phyloP scores from a whole-genome alignment of 2,888 invertebrate genomes.

The Epinotia brunnichana region DNA sequence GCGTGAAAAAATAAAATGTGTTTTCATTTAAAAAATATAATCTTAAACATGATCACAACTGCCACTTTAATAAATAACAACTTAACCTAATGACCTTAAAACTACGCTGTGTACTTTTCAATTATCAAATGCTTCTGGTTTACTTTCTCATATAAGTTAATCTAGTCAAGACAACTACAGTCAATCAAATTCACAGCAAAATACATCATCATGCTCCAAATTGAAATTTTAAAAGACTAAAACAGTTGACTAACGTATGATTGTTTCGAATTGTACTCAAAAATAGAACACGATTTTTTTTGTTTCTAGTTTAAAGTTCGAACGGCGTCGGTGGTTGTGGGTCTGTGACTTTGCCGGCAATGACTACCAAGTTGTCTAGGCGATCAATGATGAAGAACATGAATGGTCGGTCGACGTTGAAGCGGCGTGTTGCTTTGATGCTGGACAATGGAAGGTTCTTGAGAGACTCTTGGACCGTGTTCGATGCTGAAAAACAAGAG shows the following conservation, averaged over 20 bases:
- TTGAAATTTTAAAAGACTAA: conserved; percentile 2
- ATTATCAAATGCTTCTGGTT: conserved; percentile 83
- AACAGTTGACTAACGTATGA: neutral
- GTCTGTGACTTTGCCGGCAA: conserved; percentile 83
- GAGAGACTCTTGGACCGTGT: conserved; percentile 58
- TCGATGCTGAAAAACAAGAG: conserved; percentile 55
- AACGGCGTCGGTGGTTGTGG: conserved; percentile 71
- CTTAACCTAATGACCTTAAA: conserved; percentile 60
- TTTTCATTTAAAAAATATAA: conserved; percentile 62
- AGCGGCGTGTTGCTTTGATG: conserved; percentile 59
- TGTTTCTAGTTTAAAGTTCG: conserved; percentile 54
- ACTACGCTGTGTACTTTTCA: conserved; percentile 81
- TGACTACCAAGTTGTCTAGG: conserved; percentile 83
- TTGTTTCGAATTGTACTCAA: conserved; percentile 23
- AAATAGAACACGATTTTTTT: conserved; percentile 32
- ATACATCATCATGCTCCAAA: conserved; percentile 46
- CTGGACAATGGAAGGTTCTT: conserved; percentile 67
- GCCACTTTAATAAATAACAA: conserved; percentile 69
- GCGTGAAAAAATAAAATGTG: conserved; percentile 8
- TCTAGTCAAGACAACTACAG: conserved; percentile 27
- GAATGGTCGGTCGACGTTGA: conserved; percentile 85
- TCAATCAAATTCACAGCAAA: conserved; percentile 55
- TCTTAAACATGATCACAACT: conserved; percentile 73
- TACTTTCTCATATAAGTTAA: conserved; percentile 25
- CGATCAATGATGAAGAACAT: conserved; percentile 85